phyloP scores from a whole-genome alignment of 2,888 invertebrate genomes.

The Pogonocherus hispidulus region DNA sequence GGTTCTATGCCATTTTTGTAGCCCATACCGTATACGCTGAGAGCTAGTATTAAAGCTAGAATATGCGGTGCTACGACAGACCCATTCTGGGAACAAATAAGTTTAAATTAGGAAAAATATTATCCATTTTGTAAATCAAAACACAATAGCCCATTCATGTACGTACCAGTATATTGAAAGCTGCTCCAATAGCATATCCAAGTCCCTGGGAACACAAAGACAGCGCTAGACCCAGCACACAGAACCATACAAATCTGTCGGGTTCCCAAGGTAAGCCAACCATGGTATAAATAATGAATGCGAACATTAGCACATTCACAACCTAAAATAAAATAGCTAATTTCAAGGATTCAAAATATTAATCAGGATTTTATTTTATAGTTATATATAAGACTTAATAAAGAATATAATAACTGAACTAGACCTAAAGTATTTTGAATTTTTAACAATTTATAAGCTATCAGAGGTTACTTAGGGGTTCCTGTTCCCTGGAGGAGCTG shows the following conservation, averaged over 20 bases:
- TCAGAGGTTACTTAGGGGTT: no score
- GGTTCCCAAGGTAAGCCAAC: constrained; percentile 79
- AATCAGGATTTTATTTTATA: no score
- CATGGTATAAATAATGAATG: constrained; percentile 71
- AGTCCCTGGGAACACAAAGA: constrained; percentile 81
- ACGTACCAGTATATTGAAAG: constrained; percentile 74
- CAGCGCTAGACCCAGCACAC: constrained; percentile 73
- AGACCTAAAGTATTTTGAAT: no score
- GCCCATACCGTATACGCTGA: constrained; percentile 77
- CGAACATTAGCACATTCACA: constrained; percentile 68
- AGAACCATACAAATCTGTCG: constrained; percentile 74
- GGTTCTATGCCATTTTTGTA: constrained; percentile 72
- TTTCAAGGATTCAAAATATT: no score
- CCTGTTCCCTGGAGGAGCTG: no score
- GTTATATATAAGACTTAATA: no score
- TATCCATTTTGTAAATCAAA: not conserved
- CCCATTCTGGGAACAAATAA: constrained; percentile 71
- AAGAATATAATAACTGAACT: no score
- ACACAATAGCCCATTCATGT: constrained; percentile 1
- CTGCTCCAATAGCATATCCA: constrained; percentile 78
- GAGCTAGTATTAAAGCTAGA: constrained; percentile 72
- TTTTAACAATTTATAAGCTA: no score
- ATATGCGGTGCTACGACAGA: constrained; percentile 74
- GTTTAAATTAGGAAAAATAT: no score
- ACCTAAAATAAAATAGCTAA: constrained; percentile 67